Evolutionary conservation across 2,888 invertebrate genomes (phyloP), one percentile per base, ranked within the genome.

Genomic region (Eledona agricola): DNA sequence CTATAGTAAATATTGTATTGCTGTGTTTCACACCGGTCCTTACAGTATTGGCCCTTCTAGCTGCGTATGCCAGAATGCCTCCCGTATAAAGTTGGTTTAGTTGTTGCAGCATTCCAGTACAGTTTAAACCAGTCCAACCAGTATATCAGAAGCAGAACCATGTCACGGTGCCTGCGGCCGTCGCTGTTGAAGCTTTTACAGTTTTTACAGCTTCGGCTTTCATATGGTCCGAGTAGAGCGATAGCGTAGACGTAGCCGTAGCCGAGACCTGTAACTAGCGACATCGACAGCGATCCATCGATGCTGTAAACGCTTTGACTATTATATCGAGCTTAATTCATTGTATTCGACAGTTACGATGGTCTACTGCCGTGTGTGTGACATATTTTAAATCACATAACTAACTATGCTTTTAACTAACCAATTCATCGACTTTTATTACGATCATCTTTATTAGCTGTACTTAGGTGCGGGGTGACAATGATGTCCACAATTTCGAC

Each of bases 341-440:
- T 13, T 46, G 37, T 43, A 51, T 51, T 58, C 54, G 51, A 46
- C 51, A 51, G 34, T 55, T 52, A 60, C 59, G 57, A 52, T 62
- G 65, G 62, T 69, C 61, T 69, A 65, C 74, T 74, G 74, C 74
- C 74, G 74, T 74, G 74, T 74, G 74, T 74, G 73, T 72, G 69
- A 65, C 62, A 69, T 68, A 70, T 70, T 70, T 68, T 72, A 71
- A 72, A 58, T 47, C 51, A 56, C 47, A 59, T 58, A 55, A 62
- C 56, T 65, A 64, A 67, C 55, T 55, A 65, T 61, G 60, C 57
- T 58, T 60, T 59, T 62, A 65, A 65, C 56, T 60, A 62, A 63
- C 52, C 34, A 52, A 61, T 23, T 58, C 26, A 37, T 43, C 26
- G 45, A 43, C n/a, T 16, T 16, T 23, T 13, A 38, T n/a, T n/a